Evolutionary conservation across 2,113 vertebrate species (phyloP), one percentile per base, ranked within the genome.

Genomic region (Odontesthes bonariensis): DNA sequence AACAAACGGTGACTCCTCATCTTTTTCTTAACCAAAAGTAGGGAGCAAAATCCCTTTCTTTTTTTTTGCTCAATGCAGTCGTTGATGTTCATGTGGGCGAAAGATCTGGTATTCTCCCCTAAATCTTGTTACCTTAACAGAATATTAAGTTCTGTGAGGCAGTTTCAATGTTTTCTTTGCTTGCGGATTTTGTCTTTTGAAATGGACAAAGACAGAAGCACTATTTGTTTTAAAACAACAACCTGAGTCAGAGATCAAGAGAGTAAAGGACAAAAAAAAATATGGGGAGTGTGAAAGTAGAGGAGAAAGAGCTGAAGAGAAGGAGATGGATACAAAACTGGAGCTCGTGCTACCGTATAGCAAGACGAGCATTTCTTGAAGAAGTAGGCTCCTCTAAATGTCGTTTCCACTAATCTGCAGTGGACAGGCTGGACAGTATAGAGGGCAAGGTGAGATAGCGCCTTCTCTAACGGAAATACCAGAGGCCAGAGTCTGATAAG

Each of bases 401-500:
- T 19, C 12, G 32, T 38, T 52, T 51, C 35, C 14, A 53, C 57
- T 90, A 91, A 92, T 92, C 89, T 89, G 67, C 23, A 32, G 54
- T 57, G 47, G 56, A 70, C 83, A 84, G 66, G 47, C 68, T 1
- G 20, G 71, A 54, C 77, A 83, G 72, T 46, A 23, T 20, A 55
- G 23, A 32, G 7, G 14, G 58, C 59, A 59, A 23, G 51, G 27
- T 60, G 17, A 84, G 91, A 92, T 90, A 91, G 46, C 10, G 32
- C 66, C 69, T 59, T 61, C 44, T 52, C 47, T 46, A 92, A 92
- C 89, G 32, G 87, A 87, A 77, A 84, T 56, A 65, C 84, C 85
- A 58, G 73, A 73, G 79, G 73, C 12, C 73, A 69, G 68, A 55
- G 63, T 58, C 54, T 82, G 89, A 92, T 92, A 91, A 92, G 86